Evolutionary conservation across 2,888 invertebrate species (phyloP).

Genomic region (Caenorhabditis angaria): DNA sequence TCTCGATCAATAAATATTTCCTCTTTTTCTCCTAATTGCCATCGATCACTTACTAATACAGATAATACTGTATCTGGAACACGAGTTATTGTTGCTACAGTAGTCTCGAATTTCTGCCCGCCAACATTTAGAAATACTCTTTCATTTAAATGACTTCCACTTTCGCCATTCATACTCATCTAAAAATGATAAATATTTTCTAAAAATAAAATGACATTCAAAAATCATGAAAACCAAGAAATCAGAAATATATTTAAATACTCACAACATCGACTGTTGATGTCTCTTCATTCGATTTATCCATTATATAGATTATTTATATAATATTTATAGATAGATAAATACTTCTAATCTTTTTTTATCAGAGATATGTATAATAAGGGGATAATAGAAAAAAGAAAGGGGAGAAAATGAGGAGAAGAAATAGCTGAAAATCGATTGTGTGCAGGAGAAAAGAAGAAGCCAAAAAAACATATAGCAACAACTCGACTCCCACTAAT

Average conservation of each 20-base stretch:
- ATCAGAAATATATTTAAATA: slow-evolving; percentile 28
- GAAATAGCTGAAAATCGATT: background rate
- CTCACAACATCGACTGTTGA: background rate
- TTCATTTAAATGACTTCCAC: slow-evolving; percentile 34
- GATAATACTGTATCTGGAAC: slow-evolving; percentile 56
- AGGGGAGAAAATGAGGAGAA: slow-evolving; percentile 4
- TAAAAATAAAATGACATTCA: background rate
- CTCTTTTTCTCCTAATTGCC: slow-evolving; percentile 39
- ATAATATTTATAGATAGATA: no score
- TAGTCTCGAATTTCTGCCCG: slow-evolving; percentile 63
- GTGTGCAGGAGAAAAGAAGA: background rate
- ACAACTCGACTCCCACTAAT: background rate
- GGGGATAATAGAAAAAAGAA: slow-evolving; percentile 7
- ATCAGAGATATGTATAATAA: background rate
- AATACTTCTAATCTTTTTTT: background rate
- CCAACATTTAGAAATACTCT: slow-evolving; percentile 61
- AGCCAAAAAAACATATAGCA: background rate
- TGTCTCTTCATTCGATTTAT: background rate
- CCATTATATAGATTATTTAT: no score
- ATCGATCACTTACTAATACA: slow-evolving; percentile 56
- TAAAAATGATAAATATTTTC: background rate
- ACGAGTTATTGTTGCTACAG: slow-evolving; percentile 51
- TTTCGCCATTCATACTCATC: slow-evolving; percentile 23
- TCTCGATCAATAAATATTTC: slow-evolving; percentile 67
- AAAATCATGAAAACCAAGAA: slow-evolving; percentile 21